Evolutionary conservation across 2,113 vertebrate genomes (phyloP), one percentile per base, ranked within the genome.

Genomic region (Galeopterus variegatus): DNA sequence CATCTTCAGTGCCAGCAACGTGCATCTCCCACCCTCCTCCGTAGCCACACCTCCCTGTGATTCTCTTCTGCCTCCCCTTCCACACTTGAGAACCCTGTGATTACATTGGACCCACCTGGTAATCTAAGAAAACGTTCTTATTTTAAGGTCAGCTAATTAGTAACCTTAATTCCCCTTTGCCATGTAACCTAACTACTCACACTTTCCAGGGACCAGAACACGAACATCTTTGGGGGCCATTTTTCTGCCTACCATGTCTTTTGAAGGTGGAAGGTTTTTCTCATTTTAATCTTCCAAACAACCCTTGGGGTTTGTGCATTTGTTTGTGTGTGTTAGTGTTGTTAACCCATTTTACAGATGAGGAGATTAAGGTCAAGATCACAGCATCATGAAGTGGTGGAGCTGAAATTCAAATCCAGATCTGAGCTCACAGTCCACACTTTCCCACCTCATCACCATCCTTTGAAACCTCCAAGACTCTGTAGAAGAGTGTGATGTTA

Each of bases 301-400:
- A 36, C 9, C 54, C 9, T 19, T 19, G n/a, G n/a, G 36, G 9
- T 36, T 33, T 79, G 41, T 41, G 41, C 41, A 41, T 41, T 41
- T 41, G 41, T 41, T 41, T 41, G 41, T 41, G 41, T 41, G 13
- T 1, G 7, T 65, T n/a, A 26, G 15, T 23, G 67, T 60, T n/a
- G 9, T 81, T 60, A 81, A 62, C 31, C 58, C 60, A 88, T 87
- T 91, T 90, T 81, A 87, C 41, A 88, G 50, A 76, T 62, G 67
- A 56, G 13, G 56, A 67, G 24, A 54, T 28, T 18, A 81, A 90
- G 62, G 50, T 81, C 33, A 73, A 88, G 58, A 36, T 60, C 69
- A 67, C 65, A 21, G 31, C 14, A 11, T 33, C 24, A 8, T 80
- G 26, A 90, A 67, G 70, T 45, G 23, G 19, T 50, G 31, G 80